Conservation (phyloP, 2,888 invertebrate species). For the Drosophila koepferae region DNA sequence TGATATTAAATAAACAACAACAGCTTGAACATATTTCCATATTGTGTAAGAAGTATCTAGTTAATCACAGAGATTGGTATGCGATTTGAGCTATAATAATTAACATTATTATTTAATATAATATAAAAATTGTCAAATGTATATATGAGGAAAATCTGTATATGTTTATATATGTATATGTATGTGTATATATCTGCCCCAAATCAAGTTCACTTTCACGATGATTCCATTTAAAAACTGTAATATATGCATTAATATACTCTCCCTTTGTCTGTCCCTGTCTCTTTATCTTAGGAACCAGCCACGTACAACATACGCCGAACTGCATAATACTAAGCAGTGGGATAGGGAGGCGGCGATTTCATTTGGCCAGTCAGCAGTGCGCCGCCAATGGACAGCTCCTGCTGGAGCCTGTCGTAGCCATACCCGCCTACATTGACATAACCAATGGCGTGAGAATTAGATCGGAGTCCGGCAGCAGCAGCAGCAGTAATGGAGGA, state of each 20-base stretch:
- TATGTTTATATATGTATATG: no score
- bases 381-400: slow-evolving; percentile 36
- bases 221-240: neutral
- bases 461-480: slow-evolving; percentile 40
- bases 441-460: slow-evolving; percentile 63
- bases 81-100: neutral
- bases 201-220: neutral
- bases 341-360: slow-evolving; percentile 34
- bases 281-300: slow-evolving; percentile 41
- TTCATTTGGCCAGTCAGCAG: slow-evolving; percentile 61
- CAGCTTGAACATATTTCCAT: neutral
- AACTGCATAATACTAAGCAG: slow-evolving; percentile 55
- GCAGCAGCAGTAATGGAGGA: slow-evolving; percentile 16
- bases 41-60: neutral
- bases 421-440: slow-evolving; percentile 69
- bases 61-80: neutral
- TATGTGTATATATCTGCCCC: neutral
- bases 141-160: neutral
- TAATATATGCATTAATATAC: neutral
- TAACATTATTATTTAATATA: neutral
- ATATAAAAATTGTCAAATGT: neutral
- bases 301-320: slow-evolving; percentile 49
- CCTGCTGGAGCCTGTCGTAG: slow-evolving; percentile 43
- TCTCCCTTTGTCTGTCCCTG: neutral
- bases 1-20: neutral